A percentile compares a stretch with the other conserved stretches of the same genome.
These are phyloP conservation scores for Globicephala melas DNA, from an alignment of 2,113 vertebrate genomes.

Conservation along the genomic window DNA sequence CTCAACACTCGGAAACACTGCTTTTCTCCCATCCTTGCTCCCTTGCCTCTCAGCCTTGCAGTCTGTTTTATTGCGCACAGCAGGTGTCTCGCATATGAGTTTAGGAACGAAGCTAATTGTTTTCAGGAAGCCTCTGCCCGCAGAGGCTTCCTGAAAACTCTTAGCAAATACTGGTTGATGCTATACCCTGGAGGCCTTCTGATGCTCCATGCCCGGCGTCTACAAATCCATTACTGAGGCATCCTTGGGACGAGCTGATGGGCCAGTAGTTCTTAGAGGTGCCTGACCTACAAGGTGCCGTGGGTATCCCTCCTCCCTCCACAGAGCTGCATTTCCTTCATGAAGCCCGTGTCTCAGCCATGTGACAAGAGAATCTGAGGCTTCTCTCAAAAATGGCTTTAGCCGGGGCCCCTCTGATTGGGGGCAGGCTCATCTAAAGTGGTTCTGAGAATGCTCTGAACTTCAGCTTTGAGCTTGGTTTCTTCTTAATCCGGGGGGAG, in stretches of 20 bases:
- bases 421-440: neutral
- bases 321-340: neutral
- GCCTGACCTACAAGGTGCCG: neutral
- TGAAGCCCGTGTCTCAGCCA: neutral
- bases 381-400: neutral
- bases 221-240: neutral
- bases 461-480: neutral
- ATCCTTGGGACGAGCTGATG: neutral
- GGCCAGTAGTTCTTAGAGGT: neutral
- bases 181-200: neutral
- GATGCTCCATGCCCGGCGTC: rapidly evolving
- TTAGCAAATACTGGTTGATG: neutral
- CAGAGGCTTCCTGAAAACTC: too few relatives aligned
- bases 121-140: neutral
- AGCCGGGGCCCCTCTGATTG: neutral
- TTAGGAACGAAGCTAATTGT: neutral
- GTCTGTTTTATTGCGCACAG: neutral
- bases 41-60: neutral
- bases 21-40: neutral
- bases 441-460: neutral
- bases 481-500: neutral
- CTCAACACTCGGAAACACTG: neutral
- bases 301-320: neutral
- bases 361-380: neutral
- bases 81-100: neutral